Conservation (phyloP, 2,797 vertebrate genomes). For the Acanthiza pusilla region DNA sequence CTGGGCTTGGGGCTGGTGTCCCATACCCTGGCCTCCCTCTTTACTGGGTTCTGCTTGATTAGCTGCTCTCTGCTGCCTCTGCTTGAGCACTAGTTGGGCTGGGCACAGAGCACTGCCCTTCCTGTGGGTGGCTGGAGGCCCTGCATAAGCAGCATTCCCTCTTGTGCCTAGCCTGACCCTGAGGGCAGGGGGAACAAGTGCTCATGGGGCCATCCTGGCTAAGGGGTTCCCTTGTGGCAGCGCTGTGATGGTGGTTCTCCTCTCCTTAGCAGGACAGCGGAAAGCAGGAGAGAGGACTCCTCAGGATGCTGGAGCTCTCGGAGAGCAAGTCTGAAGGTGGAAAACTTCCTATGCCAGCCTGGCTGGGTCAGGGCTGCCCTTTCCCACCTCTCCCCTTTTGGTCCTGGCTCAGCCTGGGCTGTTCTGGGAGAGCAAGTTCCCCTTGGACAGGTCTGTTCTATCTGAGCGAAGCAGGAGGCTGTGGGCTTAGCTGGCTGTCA, state of each 20-base stretch:
- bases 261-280: conserved; percentile 53
- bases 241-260: background rate
- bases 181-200: background rate
- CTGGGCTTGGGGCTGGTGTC: background rate
- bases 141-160: background rate
- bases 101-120: background rate
- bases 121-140: rapidly evolving
- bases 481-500: background rate
- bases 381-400: background rate
- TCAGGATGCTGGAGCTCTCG: conserved; percentile 75
- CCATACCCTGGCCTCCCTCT: background rate
- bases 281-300: conserved; percentile 61
- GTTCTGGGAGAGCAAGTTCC: background rate
- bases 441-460: background rate
- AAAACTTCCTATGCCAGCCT: background rate
- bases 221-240: rapidly evolving
- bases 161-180: background rate
- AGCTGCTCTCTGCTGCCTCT: background rate
- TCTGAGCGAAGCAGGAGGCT: background rate
- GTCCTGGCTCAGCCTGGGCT: rapidly evolving
- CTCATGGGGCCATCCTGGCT: rapidly evolving
- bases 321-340: conserved; percentile 70
- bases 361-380: background rate
- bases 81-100: background rate
- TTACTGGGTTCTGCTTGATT: background rate